A percentile compares a stretch with the other conserved stretches of the same genome.
These are phyloP conservation scores for Eumeta japonica DNA, from an alignment of 1,140 invertebrate species.

Conservation along the genomic window DNA sequence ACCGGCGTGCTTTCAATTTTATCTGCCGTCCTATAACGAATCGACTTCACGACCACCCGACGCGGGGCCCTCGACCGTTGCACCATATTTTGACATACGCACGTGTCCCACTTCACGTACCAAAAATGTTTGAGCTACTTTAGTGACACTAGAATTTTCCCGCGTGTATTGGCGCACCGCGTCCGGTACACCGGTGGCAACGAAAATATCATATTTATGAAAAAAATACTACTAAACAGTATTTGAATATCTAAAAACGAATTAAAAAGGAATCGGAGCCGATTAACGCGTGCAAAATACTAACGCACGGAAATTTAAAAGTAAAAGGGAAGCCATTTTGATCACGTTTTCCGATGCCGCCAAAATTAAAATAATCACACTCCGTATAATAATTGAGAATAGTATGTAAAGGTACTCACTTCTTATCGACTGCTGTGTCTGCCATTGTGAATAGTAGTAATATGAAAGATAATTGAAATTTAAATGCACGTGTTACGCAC, in stretches of 20 bases:
- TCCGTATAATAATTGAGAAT: slow-evolving; percentile 15
- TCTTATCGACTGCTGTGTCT: slow-evolving; percentile 54
- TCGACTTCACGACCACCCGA: too few relatives aligned
- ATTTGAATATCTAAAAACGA: slow-evolving; percentile 9
- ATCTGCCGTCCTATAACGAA: too few relatives aligned
- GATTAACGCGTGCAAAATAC: slow-evolving; percentile 12
- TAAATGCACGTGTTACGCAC: slow-evolving; percentile 45
- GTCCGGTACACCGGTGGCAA: slow-evolving; percentile 16
- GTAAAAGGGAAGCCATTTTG: slow-evolving; percentile 55
- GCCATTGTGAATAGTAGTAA: slow-evolving; percentile 38
- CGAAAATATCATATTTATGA: slow-evolving; percentile 15
- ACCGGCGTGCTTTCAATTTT: slow-evolving; percentile 47
- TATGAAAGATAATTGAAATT: slow-evolving; percentile 24
- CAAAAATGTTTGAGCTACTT: too few relatives aligned
- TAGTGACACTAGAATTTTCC: slow-evolving; percentile 37
- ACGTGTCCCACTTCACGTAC: too few relatives aligned
- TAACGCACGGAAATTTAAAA: slow-evolving; percentile 17
- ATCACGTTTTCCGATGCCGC: slow-evolving; percentile 49
- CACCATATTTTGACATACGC: too few relatives aligned
- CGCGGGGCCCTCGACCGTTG: too few relatives aligned
- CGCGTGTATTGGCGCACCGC: slow-evolving; percentile 38
- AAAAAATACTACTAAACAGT: slow-evolving; percentile 17
- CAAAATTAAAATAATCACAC: slow-evolving; percentile 26
- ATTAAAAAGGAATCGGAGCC: too few relatives aligned
- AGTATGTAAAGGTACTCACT: slow-evolving; percentile 38